Conservation (phyloP, 2,113 vertebrate genomes). For the Etia nguti region DNA sequence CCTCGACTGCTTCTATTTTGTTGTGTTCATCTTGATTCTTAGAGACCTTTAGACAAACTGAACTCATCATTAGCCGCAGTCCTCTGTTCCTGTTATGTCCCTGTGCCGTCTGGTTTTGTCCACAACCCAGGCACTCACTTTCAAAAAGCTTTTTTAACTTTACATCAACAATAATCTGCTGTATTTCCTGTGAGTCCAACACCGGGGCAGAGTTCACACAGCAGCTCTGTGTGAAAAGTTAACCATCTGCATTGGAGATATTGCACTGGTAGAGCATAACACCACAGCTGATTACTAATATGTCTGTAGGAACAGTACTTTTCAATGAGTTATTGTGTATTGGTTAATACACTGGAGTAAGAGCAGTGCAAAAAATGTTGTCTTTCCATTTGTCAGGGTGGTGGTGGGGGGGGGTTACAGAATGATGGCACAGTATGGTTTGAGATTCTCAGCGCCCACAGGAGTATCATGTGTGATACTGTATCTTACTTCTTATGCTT, state of each 20-base stretch:
- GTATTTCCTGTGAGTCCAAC: not conserved
- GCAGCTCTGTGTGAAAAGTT: not conserved
- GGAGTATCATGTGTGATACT: not conserved
- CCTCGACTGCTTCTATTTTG: constrained; percentile 26
- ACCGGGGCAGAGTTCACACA: not conserved
- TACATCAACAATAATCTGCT: not conserved
- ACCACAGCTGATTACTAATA: not conserved
- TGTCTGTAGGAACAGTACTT: not conserved
- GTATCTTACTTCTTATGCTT: not conserved
- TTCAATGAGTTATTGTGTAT: not conserved
- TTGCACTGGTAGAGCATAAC: not conserved
- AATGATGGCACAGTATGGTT: constrained; percentile 10
- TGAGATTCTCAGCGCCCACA: constrained; percentile 2
- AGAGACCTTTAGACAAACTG: constrained; percentile 23
- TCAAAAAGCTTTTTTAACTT: not conserved
- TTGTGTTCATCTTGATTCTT: constrained; percentile 50
- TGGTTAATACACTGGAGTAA: constrained; percentile 1
- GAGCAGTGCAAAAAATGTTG: not conserved
- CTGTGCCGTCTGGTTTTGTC: constrained; percentile 24
- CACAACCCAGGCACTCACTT: constrained; percentile 23
- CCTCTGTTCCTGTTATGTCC: constrained; percentile 23
- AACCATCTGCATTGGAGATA: not conserved
- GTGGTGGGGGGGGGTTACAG: not conserved
- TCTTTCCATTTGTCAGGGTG: not conserved
- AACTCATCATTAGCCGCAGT: constrained; percentile 30